Evolutionary conservation across 2,113 vertebrate species (phyloP), one percentile per base, ranked within the genome.

Genomic region (Entomyzon cyanotis): DNA sequence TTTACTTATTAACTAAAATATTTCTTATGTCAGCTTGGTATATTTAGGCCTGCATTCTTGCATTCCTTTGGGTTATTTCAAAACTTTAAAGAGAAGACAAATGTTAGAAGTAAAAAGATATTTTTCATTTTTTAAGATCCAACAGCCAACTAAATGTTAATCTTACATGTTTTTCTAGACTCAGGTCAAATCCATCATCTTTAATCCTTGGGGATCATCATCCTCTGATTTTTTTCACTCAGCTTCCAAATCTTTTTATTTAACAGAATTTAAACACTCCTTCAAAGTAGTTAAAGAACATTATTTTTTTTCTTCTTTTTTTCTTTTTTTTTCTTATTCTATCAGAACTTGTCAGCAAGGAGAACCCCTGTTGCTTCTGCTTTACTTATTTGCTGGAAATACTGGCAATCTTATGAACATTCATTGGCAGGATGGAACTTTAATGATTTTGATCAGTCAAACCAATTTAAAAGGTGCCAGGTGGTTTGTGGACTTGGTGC

Each of bases 81-180:
- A 92, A 95, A 94, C 69, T 96, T 93, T 87, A 82, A 85, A 93
- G 60, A 42, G 35, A 89, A 93, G 84, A 81, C 41, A 89, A 95
- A 91, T 56, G 60, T 75, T 87, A 82, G 35, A 94, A 75, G 42
- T 70, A 90, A 86, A 92, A 95, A 83, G 30, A 39, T 37, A 4
- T 52, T 53, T 64, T 76, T 81, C 56, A 49, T 62, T 63, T 89
- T 64, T 68, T n/a, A 63, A 90, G 35, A 88, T 87, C 50, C 68
- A 87, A 53, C 76, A 65, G 65, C 37, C 53, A 81, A 70, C 25
- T 82, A 67, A 80, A 92, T 56, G 81, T 70, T 87, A 67, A 64
- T 90, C 59, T 95, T 83, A 73, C 33, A 33, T 77, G 49, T 75
- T 92, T 95, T 89, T 78, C 74, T 80, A 86, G 71, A 67, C 91